Conservation (phyloP, 2,888 invertebrate genomes). For the Pegoplata infirma region DNA sequence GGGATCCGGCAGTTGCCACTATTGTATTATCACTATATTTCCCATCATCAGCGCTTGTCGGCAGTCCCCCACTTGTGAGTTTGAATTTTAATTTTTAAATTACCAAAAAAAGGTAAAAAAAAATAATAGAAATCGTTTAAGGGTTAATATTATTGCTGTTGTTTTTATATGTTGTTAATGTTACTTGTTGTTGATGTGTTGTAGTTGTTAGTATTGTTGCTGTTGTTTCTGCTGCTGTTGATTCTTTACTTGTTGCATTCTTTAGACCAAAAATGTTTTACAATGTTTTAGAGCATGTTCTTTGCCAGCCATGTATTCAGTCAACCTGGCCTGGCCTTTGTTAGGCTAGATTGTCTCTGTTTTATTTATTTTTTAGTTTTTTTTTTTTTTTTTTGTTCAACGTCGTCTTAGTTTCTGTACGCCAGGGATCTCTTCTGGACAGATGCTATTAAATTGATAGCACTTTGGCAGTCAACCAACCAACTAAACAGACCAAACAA, state of each 20-base stretch:
- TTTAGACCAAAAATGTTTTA: slow-evolving; percentile 59
- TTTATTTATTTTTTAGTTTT: slow-evolving; percentile 11
- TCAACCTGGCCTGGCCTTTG: slow-evolving; percentile 42
- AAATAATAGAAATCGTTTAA: too few relatives aligned
- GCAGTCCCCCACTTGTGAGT: too few relatives aligned
- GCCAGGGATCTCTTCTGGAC: slow-evolving; percentile 66
- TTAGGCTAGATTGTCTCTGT: slow-evolving; percentile 45
- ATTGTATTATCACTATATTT: too few relatives aligned
- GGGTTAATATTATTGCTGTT: slow-evolving; percentile 6
- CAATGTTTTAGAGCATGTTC: slow-evolving; percentile 61
- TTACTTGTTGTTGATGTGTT: slow-evolving; percentile 35
- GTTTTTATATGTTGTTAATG: slow-evolving; percentile 13
- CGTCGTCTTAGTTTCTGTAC: too few relatives aligned
- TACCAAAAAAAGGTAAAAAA: too few relatives aligned
- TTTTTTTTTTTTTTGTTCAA: slow-evolving; percentile 6
- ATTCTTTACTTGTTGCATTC: slow-evolving; percentile 54
- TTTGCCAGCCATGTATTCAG: slow-evolving; percentile 47
- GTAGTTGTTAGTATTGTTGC: slow-evolving; percentile 4
- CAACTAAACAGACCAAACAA: slow-evolving; percentile 18
- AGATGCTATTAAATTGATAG: slow-evolving; percentile 77
- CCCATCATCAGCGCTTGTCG: too few relatives aligned
- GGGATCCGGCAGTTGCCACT: too few relatives aligned
- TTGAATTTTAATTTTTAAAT: too few relatives aligned
- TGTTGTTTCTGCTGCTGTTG: slow-evolving; percentile 23
- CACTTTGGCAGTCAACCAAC: slow-evolving; percentile 60